A percentile compares a stretch with the other conserved stretches of the same genome.
phyloP scores from a whole-genome alignment of 2,888 invertebrate species.

The Anthrax anthrax region DNA sequence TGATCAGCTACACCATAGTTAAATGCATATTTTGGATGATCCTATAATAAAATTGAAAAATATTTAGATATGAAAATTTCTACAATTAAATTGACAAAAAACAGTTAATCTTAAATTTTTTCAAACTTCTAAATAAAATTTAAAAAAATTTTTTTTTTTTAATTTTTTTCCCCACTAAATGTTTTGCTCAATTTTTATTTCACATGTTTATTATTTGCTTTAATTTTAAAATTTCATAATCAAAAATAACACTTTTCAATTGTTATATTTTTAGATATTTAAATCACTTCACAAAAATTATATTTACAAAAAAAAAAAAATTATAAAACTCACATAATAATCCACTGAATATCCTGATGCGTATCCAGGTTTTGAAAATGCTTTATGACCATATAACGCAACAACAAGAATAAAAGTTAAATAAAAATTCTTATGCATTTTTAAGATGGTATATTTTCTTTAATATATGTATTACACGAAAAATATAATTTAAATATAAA shows the following conservation, averaged over 20 bases:
- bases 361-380: conserved; percentile 33
- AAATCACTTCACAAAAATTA: too few relatives aligned
- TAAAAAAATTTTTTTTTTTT: too few relatives aligned
- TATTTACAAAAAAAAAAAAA: too few relatives aligned
- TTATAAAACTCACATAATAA: conserved; percentile 49
- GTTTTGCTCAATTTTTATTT: too few relatives aligned
- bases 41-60: conserved; percentile 26
- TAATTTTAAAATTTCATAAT: too few relatives aligned
- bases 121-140: not conserved
- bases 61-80: not conserved
- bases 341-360: conserved; percentile 37
- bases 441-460: too few relatives aligned
- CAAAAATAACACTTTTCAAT: too few relatives aligned
- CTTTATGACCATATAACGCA: conserved; percentile 23
- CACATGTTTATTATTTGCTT: too few relatives aligned
- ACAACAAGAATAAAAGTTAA: conserved; percentile 17
- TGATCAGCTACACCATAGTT: conserved; percentile 51
- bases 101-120: not conserved
- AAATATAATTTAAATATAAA: too few relatives aligned
- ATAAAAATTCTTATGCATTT: conserved; percentile 10
- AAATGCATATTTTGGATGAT: conserved; percentile 45
- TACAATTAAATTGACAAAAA: not conserved
- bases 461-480: too few relatives aligned
- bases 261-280: too few relatives aligned
- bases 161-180: too few relatives aligned